These are phyloP conservation scores for Alectoris magna DNA, from an alignment of 2,797 vertebrate species.

Conservation along the genomic window DNA sequence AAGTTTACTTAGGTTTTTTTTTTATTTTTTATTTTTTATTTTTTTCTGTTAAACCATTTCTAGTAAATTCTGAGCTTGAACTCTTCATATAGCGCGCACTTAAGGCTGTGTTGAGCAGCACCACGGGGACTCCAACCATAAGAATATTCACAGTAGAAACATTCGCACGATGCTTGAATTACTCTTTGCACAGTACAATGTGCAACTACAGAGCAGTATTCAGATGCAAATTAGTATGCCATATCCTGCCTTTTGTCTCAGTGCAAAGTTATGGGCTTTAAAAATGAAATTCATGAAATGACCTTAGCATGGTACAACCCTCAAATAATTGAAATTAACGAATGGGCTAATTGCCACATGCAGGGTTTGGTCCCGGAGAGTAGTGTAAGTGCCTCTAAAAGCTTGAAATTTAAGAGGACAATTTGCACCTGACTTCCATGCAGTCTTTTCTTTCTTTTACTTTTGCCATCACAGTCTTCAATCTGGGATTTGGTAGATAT, in stretches of 20 bases:
- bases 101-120: not conserved
- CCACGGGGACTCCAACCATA: not conserved
- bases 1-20: not conserved
- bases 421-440: not conserved
- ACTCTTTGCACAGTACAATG: not conserved
- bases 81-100: not conserved
- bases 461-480: conserved; percentile 19
- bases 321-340: conserved; percentile 34
- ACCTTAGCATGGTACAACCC: not conserved
- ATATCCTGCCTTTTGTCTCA: not conserved
- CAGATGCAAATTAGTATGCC: not conserved
- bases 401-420: not conserved
- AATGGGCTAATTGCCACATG: conserved; percentile 10
- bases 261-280: not conserved
- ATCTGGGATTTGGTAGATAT: conserved; percentile 8
- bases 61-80: not conserved
- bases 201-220: not conserved
- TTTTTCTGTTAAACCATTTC: not conserved
- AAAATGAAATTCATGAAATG: not conserved
- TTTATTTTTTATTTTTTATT: not conserved
- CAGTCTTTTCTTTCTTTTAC: not conserved
- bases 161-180: not conserved
- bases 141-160: not conserved
- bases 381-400: conserved; percentile 2
- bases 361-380: not conserved